Base-by-base conservation (phyloP, 1,140 invertebrate genomes). In the Euwallacea fornicatus region DNA sequence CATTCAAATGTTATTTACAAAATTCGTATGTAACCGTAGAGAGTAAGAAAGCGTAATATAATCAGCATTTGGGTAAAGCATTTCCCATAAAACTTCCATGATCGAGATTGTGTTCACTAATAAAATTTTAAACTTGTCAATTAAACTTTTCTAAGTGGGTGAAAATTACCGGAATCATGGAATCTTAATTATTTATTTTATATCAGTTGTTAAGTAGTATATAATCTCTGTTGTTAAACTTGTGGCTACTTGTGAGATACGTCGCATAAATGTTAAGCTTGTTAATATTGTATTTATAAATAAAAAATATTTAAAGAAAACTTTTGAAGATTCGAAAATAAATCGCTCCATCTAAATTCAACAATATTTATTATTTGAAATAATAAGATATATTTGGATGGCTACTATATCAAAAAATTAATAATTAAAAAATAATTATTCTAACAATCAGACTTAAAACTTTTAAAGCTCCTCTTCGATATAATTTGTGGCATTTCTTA, bases 401-500 rank as follows among this genome's bases (percentile, higher is more conserved):
- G 21, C 21, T 33, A 33, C 21, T 33, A 33, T 33, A 33, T 33
- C 21, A 33, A 33, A 33, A 4, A 4, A 33, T 33, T 33, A 33
- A 33, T 33, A 33, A 2, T 33, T 33, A 33, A 33, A n/a, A 33
- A 33, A 33, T 33, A 33, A 33, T 33, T 33, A 33, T 33, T 33
- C 21, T 4, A 33, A 33, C 21, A 33, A 33, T 33, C 21, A 33
- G 21, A 33, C 21, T 33, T 33, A 33, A 33, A 33, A 33, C 4
- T 1, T 33, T 33, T 33, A 33, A 33, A 33, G 21, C 21, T 84
- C 72, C 13, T 74, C 71, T 16, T 82, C 76, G 11, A 85, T 84
- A 76, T 83, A 88, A 61, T 82, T 76, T 16, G 83, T 83, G 11
- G 87, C 86, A 67, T 78, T 78, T n/a, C 72, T 33, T 41, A 87